Conservation (phyloP, 2,113 vertebrate genomes). For the Zeus faber region DNA sequence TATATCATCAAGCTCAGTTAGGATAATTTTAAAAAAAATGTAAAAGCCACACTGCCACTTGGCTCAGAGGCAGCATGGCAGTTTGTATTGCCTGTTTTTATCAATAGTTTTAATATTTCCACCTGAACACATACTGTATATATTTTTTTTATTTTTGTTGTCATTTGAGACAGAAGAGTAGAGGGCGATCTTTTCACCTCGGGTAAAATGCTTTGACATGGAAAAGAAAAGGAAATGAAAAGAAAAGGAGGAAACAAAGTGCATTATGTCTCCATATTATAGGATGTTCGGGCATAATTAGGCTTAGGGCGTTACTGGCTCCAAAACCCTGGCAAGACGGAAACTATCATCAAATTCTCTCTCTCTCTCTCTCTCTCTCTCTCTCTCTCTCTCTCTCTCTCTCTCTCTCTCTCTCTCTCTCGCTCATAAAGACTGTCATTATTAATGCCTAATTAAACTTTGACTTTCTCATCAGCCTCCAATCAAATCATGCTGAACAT, state of each 20-base stretch:
- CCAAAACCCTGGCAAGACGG: background rate
- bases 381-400: constrained; percentile 12
- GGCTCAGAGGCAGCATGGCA: no score
- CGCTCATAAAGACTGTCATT: constrained; percentile 42
- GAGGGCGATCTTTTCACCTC: no score
- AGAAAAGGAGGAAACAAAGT: background rate
- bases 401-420: constrained; percentile 5
- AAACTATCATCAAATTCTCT: constrained; percentile 5
- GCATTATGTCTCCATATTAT: background rate
- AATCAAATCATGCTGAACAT: constrained; percentile 69
- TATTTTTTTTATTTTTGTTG: no score
- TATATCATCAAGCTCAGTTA: no score
- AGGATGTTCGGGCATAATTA: no score
- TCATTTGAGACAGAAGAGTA: no score
- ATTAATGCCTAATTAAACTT: constrained; percentile 63
- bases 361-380: background rate
- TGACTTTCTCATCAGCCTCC: constrained; percentile 59
- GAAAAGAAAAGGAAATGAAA: background rate
- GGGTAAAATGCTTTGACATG: constrained; percentile 7
- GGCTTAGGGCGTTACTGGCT: background rate
- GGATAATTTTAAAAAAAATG: no score
- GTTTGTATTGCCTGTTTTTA: no score
- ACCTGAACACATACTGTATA: no score
- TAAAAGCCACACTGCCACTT: no score
- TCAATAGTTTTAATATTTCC: no score